These are phyloP conservation scores for Theristicus caerulescens DNA, from an alignment of 2,113 vertebrate genomes.

Conservation along the genomic window DNA sequence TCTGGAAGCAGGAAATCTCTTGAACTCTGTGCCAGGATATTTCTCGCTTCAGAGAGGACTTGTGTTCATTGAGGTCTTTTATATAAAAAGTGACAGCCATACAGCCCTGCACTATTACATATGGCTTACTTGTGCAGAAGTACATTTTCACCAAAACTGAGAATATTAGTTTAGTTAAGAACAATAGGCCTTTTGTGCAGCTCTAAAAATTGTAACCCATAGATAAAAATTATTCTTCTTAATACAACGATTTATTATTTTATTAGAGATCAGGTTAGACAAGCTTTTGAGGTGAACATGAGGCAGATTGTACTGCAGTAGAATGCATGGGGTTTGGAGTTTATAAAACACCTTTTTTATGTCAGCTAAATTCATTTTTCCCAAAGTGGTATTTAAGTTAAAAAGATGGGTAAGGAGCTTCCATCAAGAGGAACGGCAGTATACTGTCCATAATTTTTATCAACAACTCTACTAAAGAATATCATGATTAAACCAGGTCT, in stretches of 20 bases:
- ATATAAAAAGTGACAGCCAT: neutral
- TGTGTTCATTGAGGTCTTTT: neutral
- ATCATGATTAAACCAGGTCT: neutral
- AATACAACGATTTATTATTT: neutral
- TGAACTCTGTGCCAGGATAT: neutral
- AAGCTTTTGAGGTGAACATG: neutral
- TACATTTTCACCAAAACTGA: neutral
- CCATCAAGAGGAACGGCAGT: neutral
- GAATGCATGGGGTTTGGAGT: neutral
- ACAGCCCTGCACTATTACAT: neutral
- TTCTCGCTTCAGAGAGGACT: neutral
- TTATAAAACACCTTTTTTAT: neutral
- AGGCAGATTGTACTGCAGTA: neutral
- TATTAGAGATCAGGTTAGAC: neutral
- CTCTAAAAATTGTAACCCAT: neutral
- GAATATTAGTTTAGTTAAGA: neutral
- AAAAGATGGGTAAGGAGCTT: neutral
- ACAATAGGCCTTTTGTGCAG: neutral
- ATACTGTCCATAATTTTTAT: neutral
- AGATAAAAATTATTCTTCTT: neutral
- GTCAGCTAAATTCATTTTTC: neutral
- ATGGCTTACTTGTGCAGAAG: neutral
- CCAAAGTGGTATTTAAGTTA: neutral
- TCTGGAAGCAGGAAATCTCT: neutral
- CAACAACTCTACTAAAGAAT: neutral